These are phyloP conservation scores for Eleutherodactylus coqui DNA, from an alignment of 2,797 vertebrate genomes.

Conservation along the genomic window DNA sequence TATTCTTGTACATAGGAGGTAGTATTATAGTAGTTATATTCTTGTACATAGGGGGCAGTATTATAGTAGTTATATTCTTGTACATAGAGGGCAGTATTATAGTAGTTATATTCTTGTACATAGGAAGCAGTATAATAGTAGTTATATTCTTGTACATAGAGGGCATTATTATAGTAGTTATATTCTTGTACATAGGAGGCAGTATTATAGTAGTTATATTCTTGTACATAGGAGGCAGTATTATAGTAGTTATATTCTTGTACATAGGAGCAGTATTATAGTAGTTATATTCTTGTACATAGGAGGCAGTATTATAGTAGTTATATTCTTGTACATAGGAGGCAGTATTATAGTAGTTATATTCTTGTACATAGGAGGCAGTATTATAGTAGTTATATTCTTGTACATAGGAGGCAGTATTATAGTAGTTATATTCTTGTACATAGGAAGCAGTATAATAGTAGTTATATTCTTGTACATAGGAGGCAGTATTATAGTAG, in stretches of 20 bases:
- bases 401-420: background rate
- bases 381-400: conserved; percentile 14
- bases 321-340: conserved; percentile 19
- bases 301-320: conserved; percentile 14
- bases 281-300: conserved; percentile 2
- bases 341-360: conserved; percentile 14
- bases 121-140: background rate
- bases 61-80: background rate
- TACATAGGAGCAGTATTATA: background rate
- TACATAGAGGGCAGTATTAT: background rate
- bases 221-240: background rate
- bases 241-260: conserved; percentile 5
- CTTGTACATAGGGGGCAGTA: background rate
- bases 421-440: conserved; percentile 11
- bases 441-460: conserved; percentile 5
- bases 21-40: background rate
- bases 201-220: conserved; percentile 14
- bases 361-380: background rate
- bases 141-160: conserved; percentile 10
- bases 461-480: conserved; percentile 15
- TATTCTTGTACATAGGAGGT: no score
- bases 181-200: background rate
- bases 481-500: conserved; percentile 3
- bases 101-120: background rate
- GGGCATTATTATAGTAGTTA: conserved; percentile 2